Conservation (phyloP, 53 echinoderm and acorn worm species). For the Apostichopus leukothele region DNA sequence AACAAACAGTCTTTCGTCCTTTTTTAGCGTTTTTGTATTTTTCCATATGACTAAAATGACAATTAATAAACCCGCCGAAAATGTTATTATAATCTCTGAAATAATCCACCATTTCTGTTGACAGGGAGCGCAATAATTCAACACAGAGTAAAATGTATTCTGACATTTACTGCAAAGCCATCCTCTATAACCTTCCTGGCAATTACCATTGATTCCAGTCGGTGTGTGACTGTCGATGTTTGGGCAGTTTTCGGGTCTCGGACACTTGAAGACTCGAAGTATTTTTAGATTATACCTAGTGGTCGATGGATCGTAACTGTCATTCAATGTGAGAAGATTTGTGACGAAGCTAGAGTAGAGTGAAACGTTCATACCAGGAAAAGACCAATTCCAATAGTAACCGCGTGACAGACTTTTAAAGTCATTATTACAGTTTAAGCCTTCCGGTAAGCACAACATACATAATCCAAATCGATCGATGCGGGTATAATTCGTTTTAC, state of each 20-base stretch:
- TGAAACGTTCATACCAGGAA: not conserved
- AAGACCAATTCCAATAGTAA: conserved; percentile 33
- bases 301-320: no score
- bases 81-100: not conserved
- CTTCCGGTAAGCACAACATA: not conserved
- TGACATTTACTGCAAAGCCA: conserved; percentile 34
- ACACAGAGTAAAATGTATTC: not conserved
- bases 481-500: not conserved
- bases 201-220: conserved; percentile 3
- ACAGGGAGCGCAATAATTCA: not conserved
- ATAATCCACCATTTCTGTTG: not conserved
- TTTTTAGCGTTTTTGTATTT: not conserved
- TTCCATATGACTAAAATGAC: not conserved
- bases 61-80: not conserved
- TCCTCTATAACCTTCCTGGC: not conserved
- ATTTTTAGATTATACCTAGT: not conserved
- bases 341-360: no score
- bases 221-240: not conserved
- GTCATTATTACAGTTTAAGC: conserved; percentile 4
- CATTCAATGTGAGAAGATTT: no score
- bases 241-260: not conserved
- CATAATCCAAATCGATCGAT: not conserved
- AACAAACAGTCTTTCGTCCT: not conserved
- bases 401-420: not conserved
- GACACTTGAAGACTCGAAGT: not conserved